These are phyloP conservation scores for Xenopus borealis DNA, from an alignment of 2,113 vertebrate genomes.

Conservation along the genomic window DNA sequence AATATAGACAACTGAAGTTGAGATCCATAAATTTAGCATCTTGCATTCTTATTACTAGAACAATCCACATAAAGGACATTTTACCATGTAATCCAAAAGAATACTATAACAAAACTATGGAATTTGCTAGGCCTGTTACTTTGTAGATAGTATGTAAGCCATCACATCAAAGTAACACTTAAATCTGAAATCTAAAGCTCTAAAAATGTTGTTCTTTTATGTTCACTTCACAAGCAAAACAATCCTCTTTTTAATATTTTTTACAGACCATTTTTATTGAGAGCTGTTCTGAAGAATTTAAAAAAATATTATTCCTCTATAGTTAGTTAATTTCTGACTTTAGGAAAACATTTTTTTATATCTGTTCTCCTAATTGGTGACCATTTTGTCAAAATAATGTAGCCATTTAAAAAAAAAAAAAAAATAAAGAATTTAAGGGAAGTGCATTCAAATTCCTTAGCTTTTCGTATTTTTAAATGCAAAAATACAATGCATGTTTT, in stretches of 20 bases:
- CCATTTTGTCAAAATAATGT: too few species aligned
- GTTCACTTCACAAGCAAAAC: constrained; percentile 35
- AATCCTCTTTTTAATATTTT: constrained; percentile 36
- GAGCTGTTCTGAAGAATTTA: constrained; percentile 14
- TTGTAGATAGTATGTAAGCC: constrained; percentile 43
- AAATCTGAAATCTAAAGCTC: constrained; percentile 45
- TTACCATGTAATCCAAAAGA: constrained; percentile 45
- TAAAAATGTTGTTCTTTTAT: constrained; percentile 40
- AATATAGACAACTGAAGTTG: constrained; percentile 4
- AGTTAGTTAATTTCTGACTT: too few species aligned
- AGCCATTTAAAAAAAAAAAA: too few species aligned
- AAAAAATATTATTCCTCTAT: neutral
- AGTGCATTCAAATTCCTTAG: too few species aligned
- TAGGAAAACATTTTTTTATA: too few species aligned
- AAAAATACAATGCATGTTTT: too few species aligned
- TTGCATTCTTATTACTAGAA: constrained; percentile 40
- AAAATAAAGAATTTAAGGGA: too few species aligned
- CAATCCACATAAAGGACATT: constrained; percentile 41
- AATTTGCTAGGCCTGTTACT: constrained; percentile 44
- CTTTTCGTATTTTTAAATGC: too few species aligned
- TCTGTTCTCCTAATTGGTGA: too few species aligned
- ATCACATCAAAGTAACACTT: constrained; percentile 42
- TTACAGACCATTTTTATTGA: constrained; percentile 27
- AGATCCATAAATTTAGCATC: constrained; percentile 26
- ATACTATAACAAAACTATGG: constrained; percentile 40